Conservation (phyloP, 2,113 vertebrate species). For the Istiophorus platypterus region DNA sequence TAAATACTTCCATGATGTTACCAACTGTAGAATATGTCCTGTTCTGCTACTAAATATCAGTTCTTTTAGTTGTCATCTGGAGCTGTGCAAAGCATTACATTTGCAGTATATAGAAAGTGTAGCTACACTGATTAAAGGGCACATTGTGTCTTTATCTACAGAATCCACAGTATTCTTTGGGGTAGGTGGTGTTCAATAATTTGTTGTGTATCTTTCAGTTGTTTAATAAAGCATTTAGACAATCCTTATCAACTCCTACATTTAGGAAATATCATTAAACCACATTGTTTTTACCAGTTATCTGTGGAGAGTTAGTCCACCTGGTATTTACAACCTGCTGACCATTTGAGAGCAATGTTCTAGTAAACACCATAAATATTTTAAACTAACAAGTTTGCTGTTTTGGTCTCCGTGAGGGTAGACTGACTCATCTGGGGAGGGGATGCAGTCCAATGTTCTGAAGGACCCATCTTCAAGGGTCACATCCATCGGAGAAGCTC, state of each 20-base stretch:
- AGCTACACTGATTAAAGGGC: neutral
- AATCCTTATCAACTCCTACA: neutral
- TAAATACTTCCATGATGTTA: neutral
- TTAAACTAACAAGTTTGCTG: too few species aligned
- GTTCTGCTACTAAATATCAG: neutral
- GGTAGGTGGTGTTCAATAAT: neutral
- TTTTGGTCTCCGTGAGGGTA: too few species aligned
- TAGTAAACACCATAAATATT: too few species aligned
- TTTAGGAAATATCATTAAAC: neutral
- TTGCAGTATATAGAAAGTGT: neutral
- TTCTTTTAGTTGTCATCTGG: neutral
- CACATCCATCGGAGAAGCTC: too few species aligned
- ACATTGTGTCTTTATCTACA: neutral
- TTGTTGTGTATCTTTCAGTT: neutral
- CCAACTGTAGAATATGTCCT: neutral
- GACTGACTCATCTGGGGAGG: too few species aligned
- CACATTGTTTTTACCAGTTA: neutral
- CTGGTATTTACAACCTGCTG: too few species aligned
- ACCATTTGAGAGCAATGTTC: too few species aligned
- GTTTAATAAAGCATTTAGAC: neutral
- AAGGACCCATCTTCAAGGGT: too few species aligned
- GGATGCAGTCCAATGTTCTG: too few species aligned
- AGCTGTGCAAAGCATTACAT: neutral
- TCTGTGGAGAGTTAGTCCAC: neutral
- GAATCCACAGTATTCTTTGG: neutral